phyloP scores from a whole-genome alignment of 2,113 vertebrate species.

The Peromyscus leucopus region DNA sequence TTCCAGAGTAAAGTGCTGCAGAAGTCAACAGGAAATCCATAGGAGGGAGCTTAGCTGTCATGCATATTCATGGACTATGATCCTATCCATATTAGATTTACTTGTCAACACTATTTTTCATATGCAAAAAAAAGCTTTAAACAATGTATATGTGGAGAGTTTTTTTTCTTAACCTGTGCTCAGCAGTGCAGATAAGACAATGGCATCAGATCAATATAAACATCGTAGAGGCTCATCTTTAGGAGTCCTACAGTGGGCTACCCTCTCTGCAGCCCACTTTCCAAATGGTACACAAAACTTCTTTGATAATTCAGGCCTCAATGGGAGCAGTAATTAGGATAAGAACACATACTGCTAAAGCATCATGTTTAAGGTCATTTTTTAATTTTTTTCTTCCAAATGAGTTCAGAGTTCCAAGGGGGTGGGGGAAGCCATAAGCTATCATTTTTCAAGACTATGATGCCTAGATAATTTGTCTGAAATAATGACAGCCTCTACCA shows the following conservation, averaged over 20 bases:
- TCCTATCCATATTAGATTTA: slow-evolving; percentile 63
- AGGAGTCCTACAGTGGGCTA: slow-evolving; percentile 20
- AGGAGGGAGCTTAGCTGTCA: slow-evolving; percentile 2
- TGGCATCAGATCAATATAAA: slow-evolving; percentile 50
- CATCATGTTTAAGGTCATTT: slow-evolving; percentile 58
- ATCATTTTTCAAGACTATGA: background rate
- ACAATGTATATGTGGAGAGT: slow-evolving; percentile 49
- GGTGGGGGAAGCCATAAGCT: background rate
- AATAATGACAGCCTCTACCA: background rate
- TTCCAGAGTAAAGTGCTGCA: slow-evolving; percentile 65
- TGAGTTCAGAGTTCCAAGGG: background rate
- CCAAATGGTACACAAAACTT: slow-evolving; percentile 45
- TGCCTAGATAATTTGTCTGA: background rate
- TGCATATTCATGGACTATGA: slow-evolving; percentile 71
- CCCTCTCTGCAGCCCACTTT: slow-evolving; percentile 46
- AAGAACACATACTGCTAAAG: slow-evolving; percentile 3
- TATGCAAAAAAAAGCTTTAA: slow-evolving; percentile 64
- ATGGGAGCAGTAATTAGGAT: background rate
- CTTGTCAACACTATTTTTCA: slow-evolving; percentile 63
- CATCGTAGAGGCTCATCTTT: slow-evolving; percentile 21
- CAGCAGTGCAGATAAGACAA: slow-evolving; percentile 47
- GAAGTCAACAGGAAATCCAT: slow-evolving; percentile 75
- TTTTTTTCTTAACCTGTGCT: slow-evolving; percentile 26
- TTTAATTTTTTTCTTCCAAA: slow-evolving; percentile 22
- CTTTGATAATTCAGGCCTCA: background rate